A percentile compares a stretch with the other conserved stretches of the same genome.
Conservation (phyloP, 2,113 vertebrate genomes). For the Sminthopsis crassicaudata region DNA sequence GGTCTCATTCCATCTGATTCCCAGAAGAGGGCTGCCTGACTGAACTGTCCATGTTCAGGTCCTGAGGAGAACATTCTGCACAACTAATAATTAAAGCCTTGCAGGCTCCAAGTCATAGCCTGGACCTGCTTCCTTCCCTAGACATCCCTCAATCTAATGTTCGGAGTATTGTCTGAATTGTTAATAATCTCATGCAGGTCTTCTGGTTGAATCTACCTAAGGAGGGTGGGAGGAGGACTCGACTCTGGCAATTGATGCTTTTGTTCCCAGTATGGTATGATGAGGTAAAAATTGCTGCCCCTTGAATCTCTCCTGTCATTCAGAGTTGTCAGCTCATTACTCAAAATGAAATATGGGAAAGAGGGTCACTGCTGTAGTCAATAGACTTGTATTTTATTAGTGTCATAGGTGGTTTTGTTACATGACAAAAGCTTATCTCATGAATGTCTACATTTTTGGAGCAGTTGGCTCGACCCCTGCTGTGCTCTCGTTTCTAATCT, state of each 20-base stretch:
- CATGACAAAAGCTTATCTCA: background rate
- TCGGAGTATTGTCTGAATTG: constrained; percentile 2
- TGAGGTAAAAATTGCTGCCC: constrained; percentile 13
- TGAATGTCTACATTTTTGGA: constrained; percentile 16
- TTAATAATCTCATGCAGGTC: background rate
- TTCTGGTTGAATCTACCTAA: background rate
- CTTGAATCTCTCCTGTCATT: constrained; percentile 24
- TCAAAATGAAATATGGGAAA: constrained; percentile 41
- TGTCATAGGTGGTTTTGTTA: constrained; percentile 7
- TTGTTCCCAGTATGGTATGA: background rate
- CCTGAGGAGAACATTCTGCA: constrained; percentile 41
- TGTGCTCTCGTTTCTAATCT: constrained; percentile 4
- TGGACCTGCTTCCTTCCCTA: constrained; percentile 17
- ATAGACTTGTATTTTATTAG: background rate
- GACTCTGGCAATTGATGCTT: background rate
- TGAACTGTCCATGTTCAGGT: background rate
- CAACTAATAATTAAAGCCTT: constrained; percentile 27
- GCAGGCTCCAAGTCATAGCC: background rate
- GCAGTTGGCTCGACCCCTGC: background rate
- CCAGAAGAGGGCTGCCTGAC: background rate
- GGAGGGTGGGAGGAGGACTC: background rate
- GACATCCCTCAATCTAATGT: background rate
- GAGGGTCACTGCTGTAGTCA: constrained; percentile 10
- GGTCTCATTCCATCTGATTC: background rate
- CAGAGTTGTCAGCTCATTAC: background rate